Base-by-base conservation (phyloP, 2,888 invertebrate species). In the Limnephilus auricula region DNA sequence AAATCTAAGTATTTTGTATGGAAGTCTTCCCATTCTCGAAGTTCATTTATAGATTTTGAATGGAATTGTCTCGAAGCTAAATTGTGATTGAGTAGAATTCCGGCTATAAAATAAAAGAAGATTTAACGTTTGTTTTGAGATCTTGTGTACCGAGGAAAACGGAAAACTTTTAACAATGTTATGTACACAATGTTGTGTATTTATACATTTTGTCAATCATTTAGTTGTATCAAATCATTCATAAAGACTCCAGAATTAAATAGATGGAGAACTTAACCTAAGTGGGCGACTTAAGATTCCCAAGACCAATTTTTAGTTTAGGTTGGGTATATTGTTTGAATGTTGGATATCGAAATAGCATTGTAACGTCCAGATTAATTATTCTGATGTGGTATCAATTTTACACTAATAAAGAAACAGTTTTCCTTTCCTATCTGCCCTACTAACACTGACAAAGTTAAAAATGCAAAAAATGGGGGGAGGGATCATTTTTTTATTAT, bases 1-100 rank as follows among this genome's bases (percentile, higher is more conserved):
- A 85, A 85, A 85, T 85, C 85, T 85, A 85, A 82, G 82, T 82
- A 25, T 82, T 34, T 82, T 82, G 6, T 34, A 34, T 34, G 32
- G 18, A 34, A 82, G 34, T 34, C 82, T 82, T 34, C 82, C 82
- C 32, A 34, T 82, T 34, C 82, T 32, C 82, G 34, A 34, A 4
- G 82, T 82, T 82, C 82, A 34, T 34, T 82, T 34, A 82, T 82
- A 32, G 82, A 82, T 82, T 82, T 82, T 34, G 32, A 34, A 34
- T 25, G 25, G 34, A 34, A 34, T 82, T 25, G 82, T 25, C 18
- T 82, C 34, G 82, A 82, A 32, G 82, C 82, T 31, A 34, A 82
- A 34, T 82, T 82, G 18, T 32, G 82, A 25, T 32, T 32, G 82
- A 82, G 32, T 82, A 18, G 18, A 32, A n/a, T 82, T 34, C 34